Conservation (phyloP, 1,140 invertebrate species). For the Lordiphosa mommai region DNA sequence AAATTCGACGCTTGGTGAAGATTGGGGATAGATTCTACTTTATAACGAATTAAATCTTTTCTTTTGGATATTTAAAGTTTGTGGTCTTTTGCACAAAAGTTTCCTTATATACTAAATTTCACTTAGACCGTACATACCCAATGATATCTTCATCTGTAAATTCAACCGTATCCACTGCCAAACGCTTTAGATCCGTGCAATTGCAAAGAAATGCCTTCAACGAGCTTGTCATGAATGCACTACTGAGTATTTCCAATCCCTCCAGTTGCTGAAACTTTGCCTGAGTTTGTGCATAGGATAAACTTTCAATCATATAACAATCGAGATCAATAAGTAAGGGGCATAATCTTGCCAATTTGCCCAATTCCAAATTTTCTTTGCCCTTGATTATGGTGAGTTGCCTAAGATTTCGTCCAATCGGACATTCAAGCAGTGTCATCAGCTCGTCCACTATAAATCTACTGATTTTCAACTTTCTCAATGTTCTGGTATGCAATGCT, state of each 20-base stretch:
- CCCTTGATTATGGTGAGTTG: conserved; percentile 84
- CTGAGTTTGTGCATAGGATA: conserved; percentile 81
- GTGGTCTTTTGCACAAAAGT: no score
- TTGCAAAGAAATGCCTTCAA: conserved; percentile 83
- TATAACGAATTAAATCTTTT: no score
- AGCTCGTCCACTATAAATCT: conserved; percentile 83
- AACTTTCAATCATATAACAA: conserved; percentile 83
- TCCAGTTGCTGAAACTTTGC: conserved; percentile 83
- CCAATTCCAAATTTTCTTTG: conserved; percentile 82
- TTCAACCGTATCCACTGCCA: conserved; percentile 81
- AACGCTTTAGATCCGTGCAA: conserved; percentile 82
- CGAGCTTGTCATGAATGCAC: conserved; percentile 81
- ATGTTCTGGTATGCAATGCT: conserved; percentile 79
- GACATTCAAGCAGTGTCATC: conserved; percentile 81
- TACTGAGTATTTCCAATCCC: conserved; percentile 83
- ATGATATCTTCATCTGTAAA: conserved; percentile 83
- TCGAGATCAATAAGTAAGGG: conserved; percentile 82
- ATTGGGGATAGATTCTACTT: no score
- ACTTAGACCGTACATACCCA: conserved; percentile 78
- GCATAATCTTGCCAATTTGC: conserved; percentile 82
- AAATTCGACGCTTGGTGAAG: no score
- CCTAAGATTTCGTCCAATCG: conserved; percentile 81
- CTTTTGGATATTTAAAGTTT: no score
- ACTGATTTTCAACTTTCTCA: conserved; percentile 83
- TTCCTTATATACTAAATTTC: no score